phyloP scores from a whole-genome alignment of 2,113 vertebrate genomes.

The Xiphorhynchus elegans region DNA sequence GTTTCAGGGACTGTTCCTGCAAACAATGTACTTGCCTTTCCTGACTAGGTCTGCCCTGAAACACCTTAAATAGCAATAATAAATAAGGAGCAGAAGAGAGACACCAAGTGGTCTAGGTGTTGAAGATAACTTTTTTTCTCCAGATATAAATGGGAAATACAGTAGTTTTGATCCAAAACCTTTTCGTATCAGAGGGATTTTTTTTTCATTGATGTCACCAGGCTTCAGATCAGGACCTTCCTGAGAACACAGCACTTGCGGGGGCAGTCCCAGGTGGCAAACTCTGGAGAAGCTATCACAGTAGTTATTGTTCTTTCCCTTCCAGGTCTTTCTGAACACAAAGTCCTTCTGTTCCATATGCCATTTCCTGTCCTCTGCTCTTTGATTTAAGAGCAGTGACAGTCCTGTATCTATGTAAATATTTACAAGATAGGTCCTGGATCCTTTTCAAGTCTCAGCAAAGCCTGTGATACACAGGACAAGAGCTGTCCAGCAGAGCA shows the following conservation, averaged over 20 bases:
- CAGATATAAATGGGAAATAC: rapidly evolving
- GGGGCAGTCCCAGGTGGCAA: not conserved
- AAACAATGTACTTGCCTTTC: not conserved
- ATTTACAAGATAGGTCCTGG: constrained; percentile 3
- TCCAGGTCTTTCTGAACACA: not conserved
- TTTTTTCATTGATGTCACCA: not conserved
- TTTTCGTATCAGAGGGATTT: not conserved
- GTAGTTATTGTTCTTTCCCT: not conserved
- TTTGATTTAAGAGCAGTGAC: constrained; percentile 10
- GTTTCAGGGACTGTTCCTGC: not conserved
- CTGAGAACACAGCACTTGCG: not conserved
- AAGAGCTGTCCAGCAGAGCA: not conserved
- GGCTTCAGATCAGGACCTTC: not conserved
- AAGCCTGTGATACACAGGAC: not conserved
- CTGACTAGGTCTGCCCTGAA: not conserved
- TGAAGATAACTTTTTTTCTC: not conserved
- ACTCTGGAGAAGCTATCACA: not conserved
- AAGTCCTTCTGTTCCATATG: not conserved
- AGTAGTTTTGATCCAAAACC: not conserved
- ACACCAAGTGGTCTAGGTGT: not conserved
- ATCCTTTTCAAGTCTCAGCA: not conserved
- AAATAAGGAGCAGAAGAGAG: not conserved
- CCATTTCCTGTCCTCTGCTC: not conserved
- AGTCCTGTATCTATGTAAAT: constrained; percentile 52
- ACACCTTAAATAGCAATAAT: not conserved